Percentiles rank a stretch among this genome's conserved stretches.
These are phyloP conservation scores for Leptopilina boulardi DNA, from an alignment of 1,140 invertebrate genomes.

Conservation along the genomic window DNA sequence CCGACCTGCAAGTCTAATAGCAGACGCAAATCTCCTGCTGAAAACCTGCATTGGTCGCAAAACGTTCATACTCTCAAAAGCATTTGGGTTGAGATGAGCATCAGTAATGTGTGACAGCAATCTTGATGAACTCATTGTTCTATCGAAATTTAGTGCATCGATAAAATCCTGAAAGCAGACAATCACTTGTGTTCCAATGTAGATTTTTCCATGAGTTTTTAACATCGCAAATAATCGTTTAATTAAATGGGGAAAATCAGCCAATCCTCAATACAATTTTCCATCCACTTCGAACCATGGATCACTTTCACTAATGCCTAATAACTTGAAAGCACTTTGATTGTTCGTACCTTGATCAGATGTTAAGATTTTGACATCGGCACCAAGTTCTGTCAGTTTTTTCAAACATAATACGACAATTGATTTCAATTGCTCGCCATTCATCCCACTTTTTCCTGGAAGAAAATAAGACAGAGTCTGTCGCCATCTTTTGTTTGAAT, in stretches of 20 bases:
- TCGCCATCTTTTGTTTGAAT: constrained; percentile 48
- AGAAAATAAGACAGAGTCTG: constrained; percentile 47
- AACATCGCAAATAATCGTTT: constrained; percentile 44
- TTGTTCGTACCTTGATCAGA: constrained; percentile 44
- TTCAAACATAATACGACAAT: constrained; percentile 30
- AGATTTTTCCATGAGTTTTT: constrained; percentile 40
- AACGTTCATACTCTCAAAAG: constrained; percentile 54
- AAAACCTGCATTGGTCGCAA: constrained; percentile 48
- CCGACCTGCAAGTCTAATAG: constrained; percentile 43
- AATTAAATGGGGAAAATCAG: constrained; percentile 51
- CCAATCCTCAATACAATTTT: constrained; percentile 21
- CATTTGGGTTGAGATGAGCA: constrained; percentile 47
- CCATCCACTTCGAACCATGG: constrained; percentile 26
- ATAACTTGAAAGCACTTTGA: constrained; percentile 10
- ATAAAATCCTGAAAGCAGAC: constrained; percentile 46
- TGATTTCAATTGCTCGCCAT: constrained; percentile 3
- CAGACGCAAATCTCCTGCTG: constrained; percentile 36
- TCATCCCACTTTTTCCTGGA: constrained; percentile 31
- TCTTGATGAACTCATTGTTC: constrained; percentile 38
- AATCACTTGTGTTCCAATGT: constrained; percentile 41
- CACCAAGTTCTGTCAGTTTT: constrained; percentile 31
- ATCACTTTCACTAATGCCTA: constrained; percentile 24
- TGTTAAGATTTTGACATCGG: constrained; percentile 31
- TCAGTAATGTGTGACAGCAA: constrained; percentile 50
- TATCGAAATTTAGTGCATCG: constrained; percentile 44